Base-by-base conservation (phyloP, 2,113 vertebrate genomes). In the Thomomys bottae region DNA sequence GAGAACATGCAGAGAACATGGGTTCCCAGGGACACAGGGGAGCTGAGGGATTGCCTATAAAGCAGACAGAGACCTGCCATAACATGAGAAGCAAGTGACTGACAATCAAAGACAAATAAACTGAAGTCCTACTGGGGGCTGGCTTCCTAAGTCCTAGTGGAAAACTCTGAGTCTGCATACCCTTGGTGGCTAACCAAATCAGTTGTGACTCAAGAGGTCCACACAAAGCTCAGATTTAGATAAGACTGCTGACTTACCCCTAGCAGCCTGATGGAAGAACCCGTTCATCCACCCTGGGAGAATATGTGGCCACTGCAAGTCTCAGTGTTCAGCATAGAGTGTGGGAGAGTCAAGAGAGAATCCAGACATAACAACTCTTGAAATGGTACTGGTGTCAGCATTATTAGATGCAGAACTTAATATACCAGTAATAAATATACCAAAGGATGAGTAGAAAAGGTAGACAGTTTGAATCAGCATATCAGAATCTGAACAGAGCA, bases 141-240 rank as follows among this genome's bases (percentile, higher is more conserved):
- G 30, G 72, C 21, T 54, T 78, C 34, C 30, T 18, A 30, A 32
- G 21, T 21, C 21, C 18, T 18, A 3, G 67, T 79, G 24, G 67
- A 67, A 79, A 64, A 61, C 49, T 9, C 71, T 64, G 34, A 38
- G 79, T 59, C 34, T n/a, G 54, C 23, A 2, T 45, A 45, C 57
- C 20, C 6, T 71, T 17, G 36, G 38, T 5, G 30, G 20, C 81
- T 49, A 23, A 32, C 24, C 34, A 64, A 70, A n/a, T 49, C 24
- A 54, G 17, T 61, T 23, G 2, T 77, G 24, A 42, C 4, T 59
- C 20, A 59, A 7, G 64, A 79, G 64, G 17, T 21, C 18, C 28
- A 71, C 28, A 66, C 18, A 67, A 26, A 90, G 21, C 42, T 82
- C 71, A 87, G 17, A 73, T 91, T 79, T 59, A 87, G n/a, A 32